Evolutionary conservation across 1,140 invertebrate species (phyloP), one percentile per base, ranked within the genome.

Genomic region (Phenacoccus solenopsis): DNA sequence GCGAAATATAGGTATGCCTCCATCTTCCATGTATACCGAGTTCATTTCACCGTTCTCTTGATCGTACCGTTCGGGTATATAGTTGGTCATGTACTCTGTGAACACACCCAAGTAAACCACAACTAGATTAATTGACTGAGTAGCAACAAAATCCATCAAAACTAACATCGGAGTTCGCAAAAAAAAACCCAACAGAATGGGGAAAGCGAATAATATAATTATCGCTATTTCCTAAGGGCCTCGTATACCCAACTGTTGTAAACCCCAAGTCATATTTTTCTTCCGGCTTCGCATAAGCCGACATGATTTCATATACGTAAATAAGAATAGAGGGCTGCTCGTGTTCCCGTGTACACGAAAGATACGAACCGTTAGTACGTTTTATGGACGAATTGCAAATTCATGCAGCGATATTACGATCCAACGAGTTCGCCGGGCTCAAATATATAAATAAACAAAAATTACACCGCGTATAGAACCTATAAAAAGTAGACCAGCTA

Each of bases 401-500:
- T 59, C 56, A 59, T 59, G 21, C 30, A 32, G 30, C 56, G 56
- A 7, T 59, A 59, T 59, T 59, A 59, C 56, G 56, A 59, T n/a
- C 7, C 7, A 59, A 59, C 56, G 56, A 59, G 56, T 59, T 59
- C 5, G 21, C 56, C 4, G 20, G 4, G 20, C 56, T 20, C 13
- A 22, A 59, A 20, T 59, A 22, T 59, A 59, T 59, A 59, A 59
- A 59, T 59, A 59, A 59, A 59, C 56, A 59, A 59, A 59, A 59
- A 59, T 59, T 59, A 59, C 56, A 20, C 20, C 56, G 56, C 5
- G 56, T 59, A 59, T 20, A 20, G 21, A 64, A 59, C 4, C 13
- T 16, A 20, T 5, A 64, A 7, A 59, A 59, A 5, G 7, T 59
- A 24, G 59, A 64, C 59, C 59, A 24, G 21, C 13, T 22, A 64